phyloP scores from a whole-genome alignment of 2,113 vertebrate genomes.

The Crotalus tigris region DNA sequence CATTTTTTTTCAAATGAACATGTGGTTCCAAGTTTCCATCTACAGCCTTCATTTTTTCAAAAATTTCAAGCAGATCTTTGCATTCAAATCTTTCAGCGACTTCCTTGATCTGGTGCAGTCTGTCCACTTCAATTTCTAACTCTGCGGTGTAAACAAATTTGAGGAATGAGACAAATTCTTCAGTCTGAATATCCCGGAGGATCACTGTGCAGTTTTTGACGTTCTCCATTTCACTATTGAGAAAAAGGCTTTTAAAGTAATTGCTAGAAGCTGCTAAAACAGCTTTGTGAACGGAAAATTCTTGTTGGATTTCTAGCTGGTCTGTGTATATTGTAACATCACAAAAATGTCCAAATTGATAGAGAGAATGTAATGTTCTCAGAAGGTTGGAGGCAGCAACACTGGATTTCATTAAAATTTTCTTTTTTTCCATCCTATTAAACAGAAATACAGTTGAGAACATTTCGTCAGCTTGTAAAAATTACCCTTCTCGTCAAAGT shows the following conservation, averaged over 20 bases:
- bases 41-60: slow-evolving; percentile 53
- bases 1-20: slow-evolving; percentile 40
- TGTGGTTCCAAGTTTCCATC: slow-evolving; percentile 47
- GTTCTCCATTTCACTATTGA: slow-evolving; percentile 54
- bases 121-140: slow-evolving; percentile 60
- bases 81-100: slow-evolving; percentile 62
- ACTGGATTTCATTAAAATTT: slow-evolving; percentile 63
- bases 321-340: slow-evolving; percentile 59
- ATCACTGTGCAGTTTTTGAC: slow-evolving; percentile 49
- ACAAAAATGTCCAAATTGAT: slow-evolving; percentile 56
- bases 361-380: slow-evolving; percentile 57
- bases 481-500: neutral
- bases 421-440: slow-evolving; percentile 65
- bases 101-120: slow-evolving; percentile 59
- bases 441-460: neutral
- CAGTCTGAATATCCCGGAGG: slow-evolving; percentile 56
- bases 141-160: slow-evolving; percentile 67
- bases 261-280: slow-evolving; percentile 71
- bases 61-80: slow-evolving; percentile 66
- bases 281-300: slow-evolving; percentile 64
- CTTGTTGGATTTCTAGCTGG: slow-evolving; percentile 54
- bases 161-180: slow-evolving; percentile 68
- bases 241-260: slow-evolving; percentile 68
- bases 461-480: neutral
- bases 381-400: slow-evolving; percentile 64